Percentiles rank a stretch among this genome's conserved stretches.
Evolutionary conservation across 2,888 invertebrate species (phyloP).

Genomic region (Pardosa pseudoannulata): DNA sequence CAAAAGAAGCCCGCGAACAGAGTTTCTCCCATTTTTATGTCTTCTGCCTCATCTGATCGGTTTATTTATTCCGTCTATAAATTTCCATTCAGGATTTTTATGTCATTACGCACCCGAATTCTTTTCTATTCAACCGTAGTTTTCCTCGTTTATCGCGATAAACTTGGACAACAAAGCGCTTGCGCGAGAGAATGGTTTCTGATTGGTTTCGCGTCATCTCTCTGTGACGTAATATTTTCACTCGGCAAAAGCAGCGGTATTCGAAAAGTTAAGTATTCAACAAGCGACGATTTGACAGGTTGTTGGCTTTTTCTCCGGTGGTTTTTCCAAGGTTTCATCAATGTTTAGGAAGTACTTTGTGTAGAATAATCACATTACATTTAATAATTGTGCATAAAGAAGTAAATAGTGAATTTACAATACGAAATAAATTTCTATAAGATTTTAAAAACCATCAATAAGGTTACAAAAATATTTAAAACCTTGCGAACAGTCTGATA

Average conservation of each 20-base stretch:
- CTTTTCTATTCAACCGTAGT: background rate
- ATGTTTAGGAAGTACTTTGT: too few relatives aligned
- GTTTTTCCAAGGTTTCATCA: too few relatives aligned
- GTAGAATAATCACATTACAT: too few relatives aligned
- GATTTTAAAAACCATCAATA: too few relatives aligned
- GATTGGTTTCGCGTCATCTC: slow-evolving; percentile 28
- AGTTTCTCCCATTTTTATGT: background rate
- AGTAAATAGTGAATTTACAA: too few relatives aligned
- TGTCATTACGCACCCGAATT: background rate
- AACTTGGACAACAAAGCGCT: background rate
- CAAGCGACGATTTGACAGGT: slow-evolving; percentile 48
- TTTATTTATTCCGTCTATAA: slow-evolving; percentile 2
- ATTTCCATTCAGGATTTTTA: background rate
- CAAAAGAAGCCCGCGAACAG: background rate
- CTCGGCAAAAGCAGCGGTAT: slow-evolving; percentile 44
- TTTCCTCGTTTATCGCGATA: background rate
- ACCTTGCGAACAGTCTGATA: too few relatives aligned
- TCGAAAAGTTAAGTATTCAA: slow-evolving; percentile 34
- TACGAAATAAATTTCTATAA: too few relatives aligned
- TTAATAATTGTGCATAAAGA: too few relatives aligned
- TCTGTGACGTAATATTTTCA: slow-evolving; percentile 40
- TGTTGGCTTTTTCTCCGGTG: slow-evolving; percentile 26
- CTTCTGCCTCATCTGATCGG: background rate
- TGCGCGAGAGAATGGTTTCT: background rate
- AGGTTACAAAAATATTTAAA: too few relatives aligned